phyloP scores from a whole-genome alignment of 2,888 invertebrate species.

The Ochropleura leucogaster region DNA sequence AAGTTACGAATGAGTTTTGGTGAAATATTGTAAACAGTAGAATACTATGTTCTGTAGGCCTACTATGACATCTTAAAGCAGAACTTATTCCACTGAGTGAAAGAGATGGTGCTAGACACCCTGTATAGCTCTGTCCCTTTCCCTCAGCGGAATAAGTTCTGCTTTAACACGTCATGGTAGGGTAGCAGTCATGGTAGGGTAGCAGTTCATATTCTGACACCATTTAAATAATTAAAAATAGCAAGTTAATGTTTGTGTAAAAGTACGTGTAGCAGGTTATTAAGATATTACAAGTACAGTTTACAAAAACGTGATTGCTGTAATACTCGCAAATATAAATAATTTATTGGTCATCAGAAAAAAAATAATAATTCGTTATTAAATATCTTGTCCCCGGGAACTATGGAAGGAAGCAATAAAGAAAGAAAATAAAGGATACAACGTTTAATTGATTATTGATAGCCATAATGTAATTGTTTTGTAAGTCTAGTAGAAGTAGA shows the following conservation, averaged over 20 bases:
- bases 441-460: conserved; percentile 41
- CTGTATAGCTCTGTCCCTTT: too few species aligned
- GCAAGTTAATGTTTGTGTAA: background rate
- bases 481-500: conserved; percentile 38
- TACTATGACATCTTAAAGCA: too few species aligned
- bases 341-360: background rate
- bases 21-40: background rate
- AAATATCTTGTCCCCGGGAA: background rate
- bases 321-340: background rate
- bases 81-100: too few species aligned
- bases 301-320: background rate
- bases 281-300: background rate
- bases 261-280: background rate
- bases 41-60: background rate
- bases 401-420: conserved; percentile 30
- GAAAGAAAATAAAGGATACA: conserved; percentile 45
- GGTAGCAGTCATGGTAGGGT: too few species aligned
- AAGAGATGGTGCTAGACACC: too few species aligned
- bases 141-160: too few species aligned
- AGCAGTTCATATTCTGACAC: background rate
- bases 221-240: background rate
- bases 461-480: conserved; percentile 49
- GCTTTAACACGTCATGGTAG: too few species aligned
- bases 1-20: background rate
- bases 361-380: conserved; percentile 9